phyloP scores from a whole-genome alignment of 2,888 invertebrate genomes.

The Trypoxylon attenuatum region DNA sequence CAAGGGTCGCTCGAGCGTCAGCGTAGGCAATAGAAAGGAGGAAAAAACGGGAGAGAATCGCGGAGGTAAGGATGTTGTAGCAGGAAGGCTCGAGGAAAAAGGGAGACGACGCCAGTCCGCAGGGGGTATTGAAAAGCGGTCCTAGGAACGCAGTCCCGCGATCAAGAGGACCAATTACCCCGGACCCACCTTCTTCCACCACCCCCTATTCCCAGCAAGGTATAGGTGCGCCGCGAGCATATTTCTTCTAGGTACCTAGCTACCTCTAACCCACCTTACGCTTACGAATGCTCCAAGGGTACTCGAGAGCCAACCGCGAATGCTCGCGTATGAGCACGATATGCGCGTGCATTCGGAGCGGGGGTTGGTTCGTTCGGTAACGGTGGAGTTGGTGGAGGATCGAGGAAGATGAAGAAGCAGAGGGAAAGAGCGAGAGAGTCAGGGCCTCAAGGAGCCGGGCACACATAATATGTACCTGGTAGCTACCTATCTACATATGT shows the following conservation, averaged over 20 bases:
- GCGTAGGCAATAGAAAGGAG: neutral
- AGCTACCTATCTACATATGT: conserved; percentile 29
- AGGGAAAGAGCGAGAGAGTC: too few species aligned
- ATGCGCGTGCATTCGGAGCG: conserved; percentile 29
- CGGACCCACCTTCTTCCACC: conserved; percentile 43
- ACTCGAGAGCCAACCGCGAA: conserved; percentile 61
- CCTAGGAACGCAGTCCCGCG: conserved; percentile 56
- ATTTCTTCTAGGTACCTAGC: conserved; percentile 63
- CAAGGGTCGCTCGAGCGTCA: too few species aligned
- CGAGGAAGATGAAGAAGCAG: too few species aligned
- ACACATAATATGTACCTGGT: conserved; percentile 46
- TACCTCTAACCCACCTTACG: too few species aligned
- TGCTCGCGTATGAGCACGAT: conserved; percentile 56
- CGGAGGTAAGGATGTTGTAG: too few species aligned
- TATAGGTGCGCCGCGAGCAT: conserved; percentile 48
- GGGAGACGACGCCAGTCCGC: too few species aligned
- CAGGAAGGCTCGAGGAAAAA: conserved; percentile 9
- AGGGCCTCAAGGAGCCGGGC: conserved; percentile 45
- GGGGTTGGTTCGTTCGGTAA: neutral
- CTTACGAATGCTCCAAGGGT: conserved; percentile 60
- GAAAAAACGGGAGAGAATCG: neutral
- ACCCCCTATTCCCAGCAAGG: too few species aligned
- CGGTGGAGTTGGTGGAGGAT: neutral
- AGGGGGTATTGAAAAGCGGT: conserved; percentile 69
- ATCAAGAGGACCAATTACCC: conserved; percentile 74